Evolutionary conservation across 1,140 invertebrate genomes (phyloP), one percentile per base, ranked within the genome.

Genomic region (Musca vetustissima): DNA sequence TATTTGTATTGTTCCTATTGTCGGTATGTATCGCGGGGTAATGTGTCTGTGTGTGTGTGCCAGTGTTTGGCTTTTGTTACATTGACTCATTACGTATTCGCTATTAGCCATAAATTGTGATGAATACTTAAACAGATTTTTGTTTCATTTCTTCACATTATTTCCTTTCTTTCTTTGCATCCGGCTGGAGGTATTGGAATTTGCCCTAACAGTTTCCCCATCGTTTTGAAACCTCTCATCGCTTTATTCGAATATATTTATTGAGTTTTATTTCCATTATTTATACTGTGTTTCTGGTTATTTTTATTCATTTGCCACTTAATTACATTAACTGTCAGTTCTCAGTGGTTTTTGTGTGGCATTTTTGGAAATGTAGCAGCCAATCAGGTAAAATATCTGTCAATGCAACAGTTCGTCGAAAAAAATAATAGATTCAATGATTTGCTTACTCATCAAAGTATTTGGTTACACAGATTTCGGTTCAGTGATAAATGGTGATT

Each of bases 71-170:
- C 47, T 36, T 49, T 43, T 50, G 69, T 43, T 61, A 61, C 21
- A 43, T 28, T 61, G n/a, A 61, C 57, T 36, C 36, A 43, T 43
- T 43, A 43, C 36, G 36, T 43, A 43, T 43, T 43, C 36, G 36
- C 36, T 13, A 43, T 43, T 43, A 43, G 36, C 36, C 36, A 80
- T 80, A 80, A 80, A 80, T 80, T 80, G 78, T 76, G 78, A 78
- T 80, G 78, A 80, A 79, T 80, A 80, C 76, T 80, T 61, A 79
- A 80, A 80, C 80, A 75, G 78, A 73, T 76, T 78, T 28, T 28
- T 4, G 3, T 79, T 64, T 61, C 22, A 24, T 66, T 13, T 8
- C 22, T 52, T 32, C 52, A 50, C 64, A 32, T 75, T 70, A 66
- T 72, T 69, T 70, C 8, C 28, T 8, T 65, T 47, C 70, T 52